These are phyloP conservation scores for Porites lutea DNA, from an alignment of 64 coral and sea anemone genomes.

Conservation along the genomic window DNA sequence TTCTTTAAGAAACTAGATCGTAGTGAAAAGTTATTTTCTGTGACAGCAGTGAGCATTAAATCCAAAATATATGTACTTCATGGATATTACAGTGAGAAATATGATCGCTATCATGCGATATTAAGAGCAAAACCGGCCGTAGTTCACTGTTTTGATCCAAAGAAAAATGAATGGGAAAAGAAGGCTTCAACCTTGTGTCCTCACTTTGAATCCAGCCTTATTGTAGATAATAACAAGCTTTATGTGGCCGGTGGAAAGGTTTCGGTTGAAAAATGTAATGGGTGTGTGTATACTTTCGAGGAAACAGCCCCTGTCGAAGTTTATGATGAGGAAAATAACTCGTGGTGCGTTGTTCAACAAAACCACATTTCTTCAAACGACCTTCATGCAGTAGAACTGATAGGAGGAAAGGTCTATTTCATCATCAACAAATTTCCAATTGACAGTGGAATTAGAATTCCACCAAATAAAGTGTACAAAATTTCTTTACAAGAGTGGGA, in stretches of 20 bases:
- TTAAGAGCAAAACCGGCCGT: no score
- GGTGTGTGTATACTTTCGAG: no score
- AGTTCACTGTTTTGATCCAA: neutral
- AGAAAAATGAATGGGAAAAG: constrained; percentile 9
- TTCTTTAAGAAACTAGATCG: neutral
- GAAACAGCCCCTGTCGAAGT: constrained; percentile 1
- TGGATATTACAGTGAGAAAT: neutral
- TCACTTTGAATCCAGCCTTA: neutral
- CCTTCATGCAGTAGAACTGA: constrained; percentile 1
- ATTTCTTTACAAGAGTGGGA: constrained; percentile 55
- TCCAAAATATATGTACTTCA: constrained; percentile 1
- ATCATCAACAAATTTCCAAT: neutral
- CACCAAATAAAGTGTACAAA: constrained; percentile 36
- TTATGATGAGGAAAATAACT: neutral
- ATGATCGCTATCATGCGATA: no score
- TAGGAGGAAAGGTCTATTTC: constrained; percentile 9
- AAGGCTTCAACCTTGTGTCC: neutral
- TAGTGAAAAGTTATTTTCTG: neutral
- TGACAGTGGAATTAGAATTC: constrained; percentile 35
- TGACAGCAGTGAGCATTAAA: neutral
- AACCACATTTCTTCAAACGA: neutral
- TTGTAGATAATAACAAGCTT: neutral
- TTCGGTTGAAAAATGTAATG: neutral
- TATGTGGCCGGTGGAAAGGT: neutral
- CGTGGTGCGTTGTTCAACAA: constrained; percentile 16